Conservation (phyloP, 2,888 invertebrate genomes). For the Epistrophe eligans region DNA sequence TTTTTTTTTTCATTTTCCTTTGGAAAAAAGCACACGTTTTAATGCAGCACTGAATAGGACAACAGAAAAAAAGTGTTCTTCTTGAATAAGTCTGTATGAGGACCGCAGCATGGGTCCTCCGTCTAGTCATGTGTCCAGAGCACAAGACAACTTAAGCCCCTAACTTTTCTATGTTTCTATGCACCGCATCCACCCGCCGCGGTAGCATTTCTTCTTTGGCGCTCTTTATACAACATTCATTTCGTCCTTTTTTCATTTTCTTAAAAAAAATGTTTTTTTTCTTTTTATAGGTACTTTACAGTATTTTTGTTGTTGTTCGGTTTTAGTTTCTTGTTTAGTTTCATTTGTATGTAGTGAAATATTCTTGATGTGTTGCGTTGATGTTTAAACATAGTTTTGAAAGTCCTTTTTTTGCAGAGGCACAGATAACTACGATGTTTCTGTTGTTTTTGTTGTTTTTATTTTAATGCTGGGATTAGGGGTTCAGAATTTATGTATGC, state of each 20-base stretch:
- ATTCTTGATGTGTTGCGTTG: conserved; percentile 49
- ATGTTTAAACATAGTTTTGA: conserved; percentile 46
- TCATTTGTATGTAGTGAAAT: conserved; percentile 29
- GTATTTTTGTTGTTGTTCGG: background rate
- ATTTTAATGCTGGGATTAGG: background rate
- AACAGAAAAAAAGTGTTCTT: conserved; percentile 5
- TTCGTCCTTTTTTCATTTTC: conserved; percentile 51
- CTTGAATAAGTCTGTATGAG: conserved; percentile 27
- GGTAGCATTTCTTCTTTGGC: conserved; percentile 32
- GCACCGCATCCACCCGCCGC: conserved; percentile 20
- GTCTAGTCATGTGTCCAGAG: conserved; percentile 70
- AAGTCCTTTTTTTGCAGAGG: conserved; percentile 33
- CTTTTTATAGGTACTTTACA: background rate
- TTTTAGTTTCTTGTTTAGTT: conserved; percentile 32
- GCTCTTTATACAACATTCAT: conserved; percentile 11
- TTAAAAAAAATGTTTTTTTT: conserved; percentile 44
- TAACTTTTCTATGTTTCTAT: background rate
- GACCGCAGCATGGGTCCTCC: conserved; percentile 56
- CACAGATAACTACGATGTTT: background rate
- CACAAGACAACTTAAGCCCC: conserved; percentile 66
- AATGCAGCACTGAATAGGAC: conserved; percentile 39
- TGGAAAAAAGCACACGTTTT: conserved; percentile 51
- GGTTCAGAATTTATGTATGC: conserved; percentile 32
- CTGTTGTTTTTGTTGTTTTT: conserved; percentile 31
- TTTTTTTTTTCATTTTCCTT: conserved; percentile 25